Evolutionary conservation across 2,113 vertebrate genomes (phyloP), one percentile per base, ranked within the genome.

Genomic region (Colossoma macropomum): DNA sequence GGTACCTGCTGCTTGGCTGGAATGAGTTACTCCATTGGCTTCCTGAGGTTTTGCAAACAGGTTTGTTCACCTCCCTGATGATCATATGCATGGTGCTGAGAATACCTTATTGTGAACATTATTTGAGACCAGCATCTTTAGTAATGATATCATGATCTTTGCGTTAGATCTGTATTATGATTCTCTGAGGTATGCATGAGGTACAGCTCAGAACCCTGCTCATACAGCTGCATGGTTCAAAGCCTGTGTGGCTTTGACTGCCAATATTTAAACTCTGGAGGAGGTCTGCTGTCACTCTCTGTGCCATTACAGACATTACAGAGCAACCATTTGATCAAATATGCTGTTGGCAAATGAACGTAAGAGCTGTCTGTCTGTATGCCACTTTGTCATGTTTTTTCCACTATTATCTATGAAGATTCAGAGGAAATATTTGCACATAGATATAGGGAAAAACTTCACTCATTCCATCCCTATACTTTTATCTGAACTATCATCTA

Each of bases 11-110:
- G 97, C 83, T 93, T 99, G 6, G 92, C 50, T 41, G 97, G 96
- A 65, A 94, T 94, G 91, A 96, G 95, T 87, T 98, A 99, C 86
- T 99, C 98, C 71, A 99, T 99, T 0, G 96, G 97, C 28, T 99
- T 99, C 89, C 94, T 99, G 86, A 95, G 98, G 83, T 98, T 99
- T 93, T 99, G 97, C 90, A 99, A 98, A 90, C 98, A 99, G 96
- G 98, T 98, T 87, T 88, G 94, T 83, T 19, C 86, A 79, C 86
- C 28, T 45, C 59, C 19, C 76, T 75, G 23, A 34, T 86, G 16
- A 70, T 41, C 66, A 19, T 56, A 48, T 66, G 10, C 27, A 13
- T 30, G 11, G 17, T 63, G 7, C n/a, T 27, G 0, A 16, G 13
- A 1, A 45, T 30, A 32, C 21, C 45, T 19, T 32, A 38, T 30